These are phyloP conservation scores for Heliconius eleuchia DNA, from an alignment of 1,140 invertebrate genomes.

Conservation along the genomic window DNA sequence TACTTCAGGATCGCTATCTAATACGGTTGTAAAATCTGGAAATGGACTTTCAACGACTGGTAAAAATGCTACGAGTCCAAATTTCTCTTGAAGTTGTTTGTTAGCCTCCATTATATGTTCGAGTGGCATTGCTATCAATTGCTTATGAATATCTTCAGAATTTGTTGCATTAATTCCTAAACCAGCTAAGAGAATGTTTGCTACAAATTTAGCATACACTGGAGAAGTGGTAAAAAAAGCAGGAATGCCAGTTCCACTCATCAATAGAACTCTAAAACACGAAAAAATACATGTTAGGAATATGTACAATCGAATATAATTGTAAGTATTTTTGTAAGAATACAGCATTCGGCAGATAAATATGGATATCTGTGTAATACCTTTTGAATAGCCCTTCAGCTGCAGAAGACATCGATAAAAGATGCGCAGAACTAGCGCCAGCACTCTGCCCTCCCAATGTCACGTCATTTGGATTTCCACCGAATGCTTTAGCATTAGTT, in stretches of 20 bases:
- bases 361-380: conserved; percentile 32
- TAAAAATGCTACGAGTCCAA: conserved; percentile 54
- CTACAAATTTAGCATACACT: conserved; percentile 48
- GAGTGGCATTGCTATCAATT: conserved; percentile 52
- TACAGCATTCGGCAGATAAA: neutral
- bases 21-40: conserved; percentile 53
- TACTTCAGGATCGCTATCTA: conserved; percentile 63
- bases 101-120: conserved; percentile 58
- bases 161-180: conserved; percentile 56
- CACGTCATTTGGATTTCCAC: conserved; percentile 84
- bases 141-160: conserved; percentile 51
- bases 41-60: conserved; percentile 59
- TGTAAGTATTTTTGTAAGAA: neutral
- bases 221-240: conserved; percentile 58
- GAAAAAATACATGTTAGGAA: neutral
- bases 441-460: conserved; percentile 84
- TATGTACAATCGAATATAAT: neutral
- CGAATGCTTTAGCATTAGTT: conserved; percentile 85
- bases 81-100: conserved; percentile 46
- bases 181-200: conserved; percentile 43
- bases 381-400: conserved; percentile 61
- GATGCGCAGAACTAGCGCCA: conserved; percentile 78
- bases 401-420: conserved; percentile 73
- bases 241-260: conserved; percentile 61
- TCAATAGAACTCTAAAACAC: conserved; percentile 60